Base-by-base conservation (phyloP, 2,797 vertebrate genomes). In the Furcifer pardalis region DNA sequence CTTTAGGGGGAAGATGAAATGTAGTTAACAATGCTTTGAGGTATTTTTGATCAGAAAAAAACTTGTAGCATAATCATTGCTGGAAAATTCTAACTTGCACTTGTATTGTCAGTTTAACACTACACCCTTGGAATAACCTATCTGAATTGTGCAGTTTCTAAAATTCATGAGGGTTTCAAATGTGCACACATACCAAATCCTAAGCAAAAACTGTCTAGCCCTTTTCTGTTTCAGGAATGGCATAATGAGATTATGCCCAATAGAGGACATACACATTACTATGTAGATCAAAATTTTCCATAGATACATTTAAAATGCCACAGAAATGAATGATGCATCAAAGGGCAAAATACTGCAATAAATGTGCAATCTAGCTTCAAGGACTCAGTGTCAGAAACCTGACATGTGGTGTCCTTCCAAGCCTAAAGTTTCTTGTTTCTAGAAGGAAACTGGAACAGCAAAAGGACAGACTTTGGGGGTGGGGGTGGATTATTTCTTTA, bases 331-430 rank as follows among this genome's bases (percentile, higher is more conserved):
- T 21, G 66, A 68, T 32, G 66, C 66, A 68, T 35, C 25, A 77
- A 30, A 59, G 56, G n/a, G 25, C 30, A 62, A 15, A 60, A 60
- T 78, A 30, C 59, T 68, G n/a, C 25, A 25, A 52, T 44, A 49
- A 25, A 79, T 49, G 21, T 13, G 49, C n/a, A 49, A 7, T 32
- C 52, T 30, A 15, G 60, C 6, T 44, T 74, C 13, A 46, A 35
- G n/a, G 42, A 82, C 13, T 74, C 21, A 1, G 46, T 62, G n/a
- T 17, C 40, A n/a, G 23, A 52, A 49, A 37, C n/a, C n/a, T n/a
- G n/a, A n/a, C n/a, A 15, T 60, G 65, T 6, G 3, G 25, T 35
- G 19, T 81, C 17, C 40, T 60, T 88, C 82, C 73, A 86, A 79
- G 86, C 21, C 62, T 5, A 37, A 46, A 59, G 13, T 44, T n/a